Base-by-base conservation (phyloP, 2,113 vertebrate species). In the Megalops atlanticus region DNA sequence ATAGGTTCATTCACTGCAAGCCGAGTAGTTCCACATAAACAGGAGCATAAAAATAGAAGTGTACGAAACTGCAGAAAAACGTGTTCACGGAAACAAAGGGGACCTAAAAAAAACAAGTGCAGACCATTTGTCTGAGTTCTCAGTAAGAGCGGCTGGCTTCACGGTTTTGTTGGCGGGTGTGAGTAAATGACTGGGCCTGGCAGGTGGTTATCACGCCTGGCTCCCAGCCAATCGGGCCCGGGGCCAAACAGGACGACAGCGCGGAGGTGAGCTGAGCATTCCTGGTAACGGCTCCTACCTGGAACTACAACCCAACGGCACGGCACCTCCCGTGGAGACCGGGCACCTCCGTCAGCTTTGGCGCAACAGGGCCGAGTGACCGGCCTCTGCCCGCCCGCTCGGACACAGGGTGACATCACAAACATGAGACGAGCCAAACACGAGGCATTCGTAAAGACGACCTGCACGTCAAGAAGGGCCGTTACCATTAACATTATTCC, bases 401-500 rank as follows among this genome's bases (percentile, higher is more conserved):
- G 49, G 24, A 2, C 18, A 21, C 49, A 2, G 16, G 24, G 24
- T 21, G 16, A 54, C 18, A 49, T 12, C 18, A 3, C 49, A 14
- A 16, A 24, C 16, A 54, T 15, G 24, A 21, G 24, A 38, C 38
- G 2, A 3, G 0, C 21, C 18, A 40, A 40, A 24, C 36, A 41
- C 16, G 36, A 41, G 36, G 1, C 8, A 47, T 79, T 79, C 33
- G 36, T n/a, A 79, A 73, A 43, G 33, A 73, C 54, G 38, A 80
- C 45, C 43, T 73, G 79, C 43, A 24, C 31, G 45, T 38, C 21
- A 74, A 54, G 54, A 52, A 79, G 14, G 70, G 74, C 40, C 54
- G 68, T 38, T 40, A 54, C 54, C 54, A 74, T 74, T 40, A 15
- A 79, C 52, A 74, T 58, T 80, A 80, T 80, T 80, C 70, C 16